Evolutionary conservation across 2,888 invertebrate genomes (phyloP), one percentile per base, ranked within the genome.

Genomic region (Incurvaria masculella): DNA sequence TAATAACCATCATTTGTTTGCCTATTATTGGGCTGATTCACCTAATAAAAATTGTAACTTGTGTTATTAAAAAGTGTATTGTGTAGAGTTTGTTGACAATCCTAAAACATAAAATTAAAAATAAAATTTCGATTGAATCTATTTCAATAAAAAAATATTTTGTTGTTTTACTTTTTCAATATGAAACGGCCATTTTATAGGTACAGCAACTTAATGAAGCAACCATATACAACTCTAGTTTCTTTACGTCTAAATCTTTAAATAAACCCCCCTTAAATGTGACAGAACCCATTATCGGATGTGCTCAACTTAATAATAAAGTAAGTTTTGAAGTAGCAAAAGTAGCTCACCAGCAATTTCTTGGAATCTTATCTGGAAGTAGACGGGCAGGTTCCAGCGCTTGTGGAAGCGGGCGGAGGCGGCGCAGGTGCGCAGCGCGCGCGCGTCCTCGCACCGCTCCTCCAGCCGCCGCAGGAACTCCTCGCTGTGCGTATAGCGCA

Each of bases 381-480:
- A 97, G n/a, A 97, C 95, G 11, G 94, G 91, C 45, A 97, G 79
- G 71, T 96, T 97, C 91, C 96, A 97, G 57, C 91, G 86, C 54
- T 86, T 85, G 56, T 92, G 83, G 62, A 94, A 93, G 53, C 83
- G 86, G 59, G 85, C 85, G 61, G 90, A 94, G 53, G 89, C 86
- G 2, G 81, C 68, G 60, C 91, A 86, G 47, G 80, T 72, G 53
- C 84, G 80, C 47, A 94, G 79, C 20, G 81, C 61, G 44, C 84
- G 83, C 49, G 81, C 68, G 46, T 71, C 76, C 27, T 75, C 69
- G 60, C 88, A 88, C 55, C 83, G 80, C 21, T 72, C 73, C 61
- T 91, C 89, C 55, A 95, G 81, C 60, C 82, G 82, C 45, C 69
- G 75, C 16, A 95, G 66, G 72, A 95, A 94, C 49, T 85, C 79